phyloP scores from a whole-genome alignment of 2,797 vertebrate species.

The Alfaro cultratus region DNA sequence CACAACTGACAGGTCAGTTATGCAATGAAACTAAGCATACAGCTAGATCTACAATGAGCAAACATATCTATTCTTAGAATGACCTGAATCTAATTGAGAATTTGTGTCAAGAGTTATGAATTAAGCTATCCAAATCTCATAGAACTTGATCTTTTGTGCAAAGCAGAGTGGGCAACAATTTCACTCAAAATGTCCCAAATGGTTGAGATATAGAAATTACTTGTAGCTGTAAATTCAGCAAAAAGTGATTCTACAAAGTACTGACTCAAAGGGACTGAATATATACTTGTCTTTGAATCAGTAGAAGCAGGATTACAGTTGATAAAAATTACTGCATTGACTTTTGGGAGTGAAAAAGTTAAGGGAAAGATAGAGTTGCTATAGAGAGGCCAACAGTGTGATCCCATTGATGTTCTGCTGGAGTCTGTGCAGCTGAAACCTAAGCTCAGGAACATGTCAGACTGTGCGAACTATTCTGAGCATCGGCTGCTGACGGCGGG shows the following conservation, averaged over 20 bases:
- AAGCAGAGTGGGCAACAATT: background rate
- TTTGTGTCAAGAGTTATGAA: background rate
- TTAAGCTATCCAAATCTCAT: background rate
- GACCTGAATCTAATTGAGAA: background rate
- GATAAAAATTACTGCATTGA: conserved; percentile 23
- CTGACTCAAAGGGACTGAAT: background rate
- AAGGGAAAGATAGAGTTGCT: conserved; percentile 61
- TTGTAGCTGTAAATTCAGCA: background rate
- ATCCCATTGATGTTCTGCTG: conserved; percentile 83
- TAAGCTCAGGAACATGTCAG: conserved; percentile 83
- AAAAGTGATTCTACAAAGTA: background rate
- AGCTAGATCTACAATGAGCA: background rate
- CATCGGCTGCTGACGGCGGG: conserved; percentile 84
- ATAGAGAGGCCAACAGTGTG: conserved; percentile 64
- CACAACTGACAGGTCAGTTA: background rate
- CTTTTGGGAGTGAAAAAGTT: conserved; percentile 42
- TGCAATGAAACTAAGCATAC: background rate
- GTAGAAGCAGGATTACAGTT: background rate
- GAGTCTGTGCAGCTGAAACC: conserved; percentile 83
- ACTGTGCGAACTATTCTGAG: conserved; percentile 89
- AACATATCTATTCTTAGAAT: background rate
- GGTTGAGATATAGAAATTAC: background rate
- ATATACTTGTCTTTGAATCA: background rate
- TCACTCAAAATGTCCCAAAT: background rate
- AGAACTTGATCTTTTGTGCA: background rate